phyloP scores from a whole-genome alignment of 1,140 invertebrate genomes.

The Drosophila malerkotliana region DNA sequence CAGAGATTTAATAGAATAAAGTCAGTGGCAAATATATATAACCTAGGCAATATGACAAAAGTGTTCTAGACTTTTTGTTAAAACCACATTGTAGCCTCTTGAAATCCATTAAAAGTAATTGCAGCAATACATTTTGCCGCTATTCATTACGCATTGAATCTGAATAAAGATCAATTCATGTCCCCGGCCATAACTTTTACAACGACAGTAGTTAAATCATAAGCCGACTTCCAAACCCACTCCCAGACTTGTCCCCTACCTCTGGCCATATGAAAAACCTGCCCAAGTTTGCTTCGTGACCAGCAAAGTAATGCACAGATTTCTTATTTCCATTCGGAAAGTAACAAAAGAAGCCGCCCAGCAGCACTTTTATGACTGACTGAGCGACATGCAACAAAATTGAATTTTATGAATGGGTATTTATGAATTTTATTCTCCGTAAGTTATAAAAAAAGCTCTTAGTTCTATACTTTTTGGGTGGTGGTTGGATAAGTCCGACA shows the following conservation, averaged over 20 bases:
- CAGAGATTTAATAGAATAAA: too few species aligned
- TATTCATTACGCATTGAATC: slow-evolving; percentile 40
- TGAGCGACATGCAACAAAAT: slow-evolving; percentile 79
- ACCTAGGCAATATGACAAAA: too few species aligned
- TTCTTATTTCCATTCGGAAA: slow-evolving; percentile 63
- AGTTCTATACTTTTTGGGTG: slow-evolving; percentile 46
- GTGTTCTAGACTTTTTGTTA: slow-evolving; percentile 3
- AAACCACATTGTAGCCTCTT: slow-evolving; percentile 15
- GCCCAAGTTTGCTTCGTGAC: slow-evolving; percentile 55
- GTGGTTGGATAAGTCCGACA: slow-evolving; percentile 10
- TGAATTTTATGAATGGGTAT: slow-evolving; percentile 82
- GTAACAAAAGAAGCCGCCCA: slow-evolving; percentile 69
- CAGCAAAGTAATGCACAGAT: slow-evolving; percentile 78
- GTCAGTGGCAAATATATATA: too few species aligned
- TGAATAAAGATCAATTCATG: slow-evolving; percentile 46
- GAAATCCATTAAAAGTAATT: slow-evolving; percentile 33
- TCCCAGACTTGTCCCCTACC: slow-evolving; percentile 17
- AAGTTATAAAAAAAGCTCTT: slow-evolving; percentile 60
- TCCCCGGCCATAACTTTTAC: slow-evolving; percentile 50
- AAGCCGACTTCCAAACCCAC: slow-evolving; percentile 44
- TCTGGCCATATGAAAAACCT: slow-evolving; percentile 36
- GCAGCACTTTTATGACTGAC: slow-evolving; percentile 67
- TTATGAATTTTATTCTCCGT: slow-evolving; percentile 75
- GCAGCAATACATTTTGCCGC: slow-evolving; percentile 31
- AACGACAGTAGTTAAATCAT: slow-evolving; percentile 63